Evolutionary conservation across 2,113 vertebrate genomes (phyloP).

Genomic region (Catagonus wagneri): DNA sequence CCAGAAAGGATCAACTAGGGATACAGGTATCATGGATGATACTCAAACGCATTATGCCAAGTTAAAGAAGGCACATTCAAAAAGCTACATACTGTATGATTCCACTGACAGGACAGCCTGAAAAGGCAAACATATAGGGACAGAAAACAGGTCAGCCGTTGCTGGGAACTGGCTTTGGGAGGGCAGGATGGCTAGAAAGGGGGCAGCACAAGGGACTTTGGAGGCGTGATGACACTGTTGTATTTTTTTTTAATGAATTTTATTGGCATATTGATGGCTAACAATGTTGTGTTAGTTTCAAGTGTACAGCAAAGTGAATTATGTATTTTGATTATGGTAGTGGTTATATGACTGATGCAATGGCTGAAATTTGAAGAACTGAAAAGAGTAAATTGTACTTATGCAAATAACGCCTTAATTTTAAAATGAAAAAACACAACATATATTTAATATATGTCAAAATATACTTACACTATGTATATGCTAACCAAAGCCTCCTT

Average conservation of each 20-base stretch:
- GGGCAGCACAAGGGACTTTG: background rate
- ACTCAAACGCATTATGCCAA: background rate
- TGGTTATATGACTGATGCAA: background rate
- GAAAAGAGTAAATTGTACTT: slow-evolving; percentile 24
- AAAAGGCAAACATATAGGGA: background rate
- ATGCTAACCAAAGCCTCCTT: background rate
- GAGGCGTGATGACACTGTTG: background rate
- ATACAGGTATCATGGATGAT: background rate
- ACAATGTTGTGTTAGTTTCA: too few species aligned
- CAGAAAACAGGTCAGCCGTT: background rate
- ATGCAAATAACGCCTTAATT: background rate
- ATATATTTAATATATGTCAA: background rate
- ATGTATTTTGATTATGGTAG: background rate
- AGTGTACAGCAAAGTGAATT: too few species aligned
- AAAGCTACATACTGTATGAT: background rate
- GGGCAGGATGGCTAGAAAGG: background rate
- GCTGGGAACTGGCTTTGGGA: background rate
- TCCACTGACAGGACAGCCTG: background rate
- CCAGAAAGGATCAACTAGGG: background rate
- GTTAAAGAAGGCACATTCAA: background rate
- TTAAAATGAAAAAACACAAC: background rate
- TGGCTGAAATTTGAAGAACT: background rate
- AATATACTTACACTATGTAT: background rate
- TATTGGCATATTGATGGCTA: too few species aligned
- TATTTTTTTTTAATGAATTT: too few species aligned